Evolutionary conservation across 2,113 vertebrate genomes (phyloP), one percentile per base, ranked within the genome.

Genomic region (Panthera leo): DNA sequence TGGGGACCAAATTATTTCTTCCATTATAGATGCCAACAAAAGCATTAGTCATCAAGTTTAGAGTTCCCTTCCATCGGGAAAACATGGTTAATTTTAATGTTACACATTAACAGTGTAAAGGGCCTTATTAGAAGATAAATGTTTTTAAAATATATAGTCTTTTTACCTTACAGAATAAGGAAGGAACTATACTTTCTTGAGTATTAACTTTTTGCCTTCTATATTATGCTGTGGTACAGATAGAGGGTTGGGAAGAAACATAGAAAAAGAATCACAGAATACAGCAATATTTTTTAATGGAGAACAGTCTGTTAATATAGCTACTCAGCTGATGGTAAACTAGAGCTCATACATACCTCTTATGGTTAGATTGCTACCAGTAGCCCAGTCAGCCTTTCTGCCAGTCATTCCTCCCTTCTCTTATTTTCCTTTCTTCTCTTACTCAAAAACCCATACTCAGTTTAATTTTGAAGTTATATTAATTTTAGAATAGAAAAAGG

Each of bases 31-130:
- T 86, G 95, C 83, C 97, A 97, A 36, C 42, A 93, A 95, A 97
- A 95, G 51, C 96, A 85, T 96, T 94, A 83, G 65, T 97, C 5
- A 42, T 79, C 27, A 48, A 63, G 94, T 94, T 86, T 79, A 91
- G 51, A 88, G 79, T 97, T 95, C 63, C 61, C 9, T 80, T 51
- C 93, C 76, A n/a, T 96, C 94, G 97, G 89, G 88, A 92, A 95
- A 96, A 96, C 5, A 7, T 55, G 55, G n/a, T 73, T 85, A 65
- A 51, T 75, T 71, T 73, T 65, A 19, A 73, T 68, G 25, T 92
- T 95, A 53, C 48, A 23, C 73, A 36, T 73, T 91, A 97, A 87
- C 70, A 42, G 53, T 42, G 0, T 89, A 29, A 85, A 97, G n/a
- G 92, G 48, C 88, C n/a, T 92, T 89, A 68, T 70, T 48, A 34